Base-by-base conservation (phyloP, 2,113 vertebrate species). In the Cathartes aura region DNA sequence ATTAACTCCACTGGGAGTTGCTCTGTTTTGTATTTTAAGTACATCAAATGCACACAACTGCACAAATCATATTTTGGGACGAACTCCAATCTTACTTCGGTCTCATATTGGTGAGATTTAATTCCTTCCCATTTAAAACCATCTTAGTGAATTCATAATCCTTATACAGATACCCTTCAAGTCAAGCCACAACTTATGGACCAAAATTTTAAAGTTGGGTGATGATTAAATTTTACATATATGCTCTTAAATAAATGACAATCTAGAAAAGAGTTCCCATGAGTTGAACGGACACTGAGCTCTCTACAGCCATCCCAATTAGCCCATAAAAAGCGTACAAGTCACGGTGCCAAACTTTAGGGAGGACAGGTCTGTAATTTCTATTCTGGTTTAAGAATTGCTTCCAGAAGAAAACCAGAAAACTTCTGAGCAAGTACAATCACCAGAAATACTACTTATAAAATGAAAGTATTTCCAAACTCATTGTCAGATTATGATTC, bases 1-100 rank as follows among this genome's bases (percentile, higher is more conserved):
- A 60, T 62, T 68, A 93, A 42, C 29, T 38, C 38, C 38, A 38
- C 60, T 22, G 11, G 12, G 6, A 42, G 53, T 42, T 82, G 43
- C 30, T 82, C 42, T 74, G 27, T 60, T 89, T 82, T 83, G 66
- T n/a, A 62, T 64, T 86, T 94, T 75, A 91, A 90, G 80, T 50
- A 43, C 29, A 64, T n/a, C 21, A 52, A 79, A 70, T 12, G 11
- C 50, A 76, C 30, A 48, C 42, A 78, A 59, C 13, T 29, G 22
- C 36, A 38, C 38, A 38, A 38, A 38, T 55, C 12, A n/a, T 29
- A 27, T n/a, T 82, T 53, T 19, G 38, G 23, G n/a, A 72, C n/a
- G 21, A 93, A 88, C 20, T 50, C 15, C 20, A 40, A 45, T 32
- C 66, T 81, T 55, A 53, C 48, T 72, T 50, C 20, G 55, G 52